A percentile compares a stretch with the other conserved stretches of the same genome.
Conservation (phyloP, 2,888 invertebrate species). For the Drosophila greeni region DNA sequence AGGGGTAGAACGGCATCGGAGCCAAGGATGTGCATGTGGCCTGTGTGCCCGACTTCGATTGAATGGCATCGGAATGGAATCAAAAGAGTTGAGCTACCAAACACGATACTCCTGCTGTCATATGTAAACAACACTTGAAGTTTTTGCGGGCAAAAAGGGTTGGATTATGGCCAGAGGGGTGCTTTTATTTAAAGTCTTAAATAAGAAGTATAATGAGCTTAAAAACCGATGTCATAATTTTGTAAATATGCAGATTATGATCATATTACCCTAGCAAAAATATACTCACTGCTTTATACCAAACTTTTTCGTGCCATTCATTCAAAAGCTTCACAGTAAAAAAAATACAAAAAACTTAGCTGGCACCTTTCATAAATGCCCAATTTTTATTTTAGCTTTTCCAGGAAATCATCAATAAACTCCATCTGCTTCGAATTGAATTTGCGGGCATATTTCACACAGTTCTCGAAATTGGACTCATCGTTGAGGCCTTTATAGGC, state of each 20-base stretch:
- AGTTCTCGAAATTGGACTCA: constrained; percentile 81
- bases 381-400: constrained; percentile 67
- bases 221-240: constrained; percentile 20
- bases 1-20: constrained; percentile 9
- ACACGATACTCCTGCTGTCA: constrained; percentile 68
- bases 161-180: constrained; percentile 1
- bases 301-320: no score
- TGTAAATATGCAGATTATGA: constrained; percentile 7
- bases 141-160: constrained; percentile 15
- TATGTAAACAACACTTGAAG: constrained; percentile 65
- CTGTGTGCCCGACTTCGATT: constrained; percentile 55
- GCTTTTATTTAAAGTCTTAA: constrained; percentile 41
- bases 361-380: background rate
- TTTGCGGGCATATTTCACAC: constrained; percentile 82
- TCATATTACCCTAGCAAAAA: background rate
- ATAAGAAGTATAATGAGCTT: constrained; percentile 50
- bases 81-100: constrained; percentile 71
- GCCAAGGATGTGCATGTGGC: constrained; percentile 38
- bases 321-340: no score
- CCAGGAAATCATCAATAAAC: constrained; percentile 82
- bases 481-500: constrained; percentile 83
- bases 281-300: no score
- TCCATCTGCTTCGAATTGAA: constrained; percentile 83
- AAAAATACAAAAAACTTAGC: no score
- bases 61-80: constrained; percentile 68